Base-by-base conservation (phyloP, 2,113 vertebrate genomes). In the Penelope pileata region DNA sequence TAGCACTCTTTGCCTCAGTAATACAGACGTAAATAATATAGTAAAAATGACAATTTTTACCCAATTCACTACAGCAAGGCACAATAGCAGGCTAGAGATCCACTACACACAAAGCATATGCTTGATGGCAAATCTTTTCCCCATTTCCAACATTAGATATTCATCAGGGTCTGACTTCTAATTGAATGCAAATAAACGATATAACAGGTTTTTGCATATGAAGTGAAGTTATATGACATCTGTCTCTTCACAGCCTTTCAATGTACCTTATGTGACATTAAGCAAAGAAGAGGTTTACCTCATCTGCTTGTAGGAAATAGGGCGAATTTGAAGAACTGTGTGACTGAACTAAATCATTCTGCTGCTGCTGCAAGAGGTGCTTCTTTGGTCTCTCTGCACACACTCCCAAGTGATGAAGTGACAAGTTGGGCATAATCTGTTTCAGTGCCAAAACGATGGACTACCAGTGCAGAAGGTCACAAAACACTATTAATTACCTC, bases 181-280 rank as follows among this genome's bases (percentile, higher is more conserved):
- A 96, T 88, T 94, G 93, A 92, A 96, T 88, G 92, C 94, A 96
- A 96, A 95, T 93, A 96, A 95, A 95, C 83, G 80, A 78, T 88
- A 63, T 90, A 95, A 84, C 93, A 94, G 85, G 86, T 90, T 94
- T 97, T 94, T 97, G 94, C 94, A 94, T 96, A 93, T 84, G 90
- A 95, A 96, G 90, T 90, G 68, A 96, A 91, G 90, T 88, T 85
- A 91, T 24, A 96, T 93, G 94, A 96, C 91, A 95, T 97, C 93
- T 96, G 95, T 93, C 76, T 92, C 92, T 94, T 70, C 93, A 76
- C 87, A 92, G 82, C 82, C 64, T 95, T 94, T 93, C 92, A 75
- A 22, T 22, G 53, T 88, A 94, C 93, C 93, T 96, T 93, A 88
- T 93, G 93, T 93, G 88, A 68, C 87, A 86, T 90, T 94, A 96